phyloP scores from a whole-genome alignment of 2,113 vertebrate species.

The Anarhynchus alexandrinus region DNA sequence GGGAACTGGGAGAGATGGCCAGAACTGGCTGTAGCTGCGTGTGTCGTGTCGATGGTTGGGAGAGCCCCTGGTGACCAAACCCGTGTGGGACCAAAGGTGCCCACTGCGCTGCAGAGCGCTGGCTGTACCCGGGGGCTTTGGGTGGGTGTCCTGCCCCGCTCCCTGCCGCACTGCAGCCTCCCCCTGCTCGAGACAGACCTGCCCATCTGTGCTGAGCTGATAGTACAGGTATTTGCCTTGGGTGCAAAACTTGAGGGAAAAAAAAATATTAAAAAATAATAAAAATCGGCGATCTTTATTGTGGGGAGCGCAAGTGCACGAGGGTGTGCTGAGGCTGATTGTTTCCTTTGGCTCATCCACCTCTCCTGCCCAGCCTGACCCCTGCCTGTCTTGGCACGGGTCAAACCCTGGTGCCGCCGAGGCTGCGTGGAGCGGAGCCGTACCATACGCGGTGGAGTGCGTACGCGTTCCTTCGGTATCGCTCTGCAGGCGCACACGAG shows the following conservation, averaged over 20 bases:
- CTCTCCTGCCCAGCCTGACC: not conserved
- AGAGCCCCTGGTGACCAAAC: not conserved
- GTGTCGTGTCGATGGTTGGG: not conserved
- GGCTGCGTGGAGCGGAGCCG: accelerated
- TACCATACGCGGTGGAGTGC: accelerated
- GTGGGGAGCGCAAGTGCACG: not conserved
- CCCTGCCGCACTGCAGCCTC: not conserved
- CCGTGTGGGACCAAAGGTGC: not conserved
- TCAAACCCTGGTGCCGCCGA: not conserved
- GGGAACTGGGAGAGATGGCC: not conserved
- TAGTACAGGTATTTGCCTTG: not conserved
- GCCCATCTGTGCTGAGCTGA: not conserved
- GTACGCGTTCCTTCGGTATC: accelerated
- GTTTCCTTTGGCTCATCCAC: accelerated
- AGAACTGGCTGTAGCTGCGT: too few relatives aligned
- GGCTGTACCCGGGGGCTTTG: not conserved
- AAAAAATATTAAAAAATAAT: too few relatives aligned
- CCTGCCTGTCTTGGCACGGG: accelerated
- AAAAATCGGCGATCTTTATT: not conserved
- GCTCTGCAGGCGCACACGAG: not conserved
- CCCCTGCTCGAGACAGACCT: not conserved
- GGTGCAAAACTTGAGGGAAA: not conserved
- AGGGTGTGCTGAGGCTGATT: accelerated
- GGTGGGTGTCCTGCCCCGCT: not conserved
- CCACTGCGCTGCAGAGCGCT: accelerated